These are phyloP conservation scores for Melanostoma scalare DNA, from an alignment of 2,888 invertebrate genomes.

Conservation along the genomic window DNA sequence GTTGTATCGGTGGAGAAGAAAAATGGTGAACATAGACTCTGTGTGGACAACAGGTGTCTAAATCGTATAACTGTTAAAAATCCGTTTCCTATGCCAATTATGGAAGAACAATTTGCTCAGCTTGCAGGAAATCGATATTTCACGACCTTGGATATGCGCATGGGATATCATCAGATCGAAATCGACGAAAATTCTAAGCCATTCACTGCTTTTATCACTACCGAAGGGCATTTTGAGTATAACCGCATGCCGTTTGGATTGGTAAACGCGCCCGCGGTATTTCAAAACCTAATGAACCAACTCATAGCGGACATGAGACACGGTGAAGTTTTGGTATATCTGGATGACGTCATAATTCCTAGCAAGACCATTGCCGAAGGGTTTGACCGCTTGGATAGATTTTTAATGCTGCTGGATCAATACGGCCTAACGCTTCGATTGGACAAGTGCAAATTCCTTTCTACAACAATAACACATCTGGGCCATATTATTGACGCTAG, in stretches of 20 bases:
- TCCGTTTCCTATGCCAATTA: not conserved
- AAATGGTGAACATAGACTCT: conserved; percentile 1
- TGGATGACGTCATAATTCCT: conserved; percentile 32
- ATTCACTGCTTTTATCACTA: not conserved
- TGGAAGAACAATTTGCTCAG: conserved; percentile 5
- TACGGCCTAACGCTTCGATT: conserved; percentile 51
- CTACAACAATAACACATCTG: conserved; percentile 54
- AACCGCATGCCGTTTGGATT: not conserved
- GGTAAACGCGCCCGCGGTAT: not conserved
- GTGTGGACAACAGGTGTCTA: not conserved
- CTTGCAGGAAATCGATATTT: not conserved
- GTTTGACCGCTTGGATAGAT: conserved; percentile 14
- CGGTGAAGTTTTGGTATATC: conserved; percentile 7
- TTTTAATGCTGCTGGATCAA: conserved; percentile 8
- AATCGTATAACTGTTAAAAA: not conserved
- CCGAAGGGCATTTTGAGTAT: not conserved
- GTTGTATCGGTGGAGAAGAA: no score
- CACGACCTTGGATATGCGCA: not conserved
- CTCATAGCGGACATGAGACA: not conserved
- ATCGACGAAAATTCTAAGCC: not conserved
- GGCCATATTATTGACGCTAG: conserved; percentile 60
- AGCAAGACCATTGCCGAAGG: conserved; percentile 29
- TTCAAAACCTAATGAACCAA: conserved; percentile 10
- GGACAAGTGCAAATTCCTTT: conserved; percentile 67
- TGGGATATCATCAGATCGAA: not conserved